A percentile compares a stretch with the other conserved stretches of the same genome.
Evolutionary conservation across 2,113 vertebrate genomes (phyloP).

Genomic region (Copsychus sechellarum): DNA sequence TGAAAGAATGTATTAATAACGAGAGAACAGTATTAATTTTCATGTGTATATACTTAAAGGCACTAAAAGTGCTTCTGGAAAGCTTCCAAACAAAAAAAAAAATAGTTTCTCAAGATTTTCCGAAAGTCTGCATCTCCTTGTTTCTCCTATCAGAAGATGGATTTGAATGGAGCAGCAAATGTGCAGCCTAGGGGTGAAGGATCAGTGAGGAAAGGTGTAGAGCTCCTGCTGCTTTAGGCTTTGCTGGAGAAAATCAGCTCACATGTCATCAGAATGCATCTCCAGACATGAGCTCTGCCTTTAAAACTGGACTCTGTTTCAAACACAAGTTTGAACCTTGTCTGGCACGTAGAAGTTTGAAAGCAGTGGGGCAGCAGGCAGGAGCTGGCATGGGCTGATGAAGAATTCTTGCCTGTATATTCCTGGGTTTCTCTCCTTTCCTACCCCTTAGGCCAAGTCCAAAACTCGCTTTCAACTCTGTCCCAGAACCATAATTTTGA

Average conservation of each 20-base stretch:
- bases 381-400: neutral
- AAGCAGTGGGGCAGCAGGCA: neutral
- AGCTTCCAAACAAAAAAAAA: neutral
- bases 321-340: neutral
- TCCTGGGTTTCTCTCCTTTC: neutral
- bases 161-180: neutral
- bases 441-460: neutral
- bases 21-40: neutral
- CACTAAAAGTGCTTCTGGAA: conserved; percentile 23
- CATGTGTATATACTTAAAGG: neutral
- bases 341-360: neutral
- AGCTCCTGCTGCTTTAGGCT: neutral
- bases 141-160: neutral
- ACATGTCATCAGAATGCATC: neutral
- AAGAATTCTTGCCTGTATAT: neutral
- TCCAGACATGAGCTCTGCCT: neutral
- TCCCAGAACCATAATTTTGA: neutral
- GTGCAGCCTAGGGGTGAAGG: neutral
- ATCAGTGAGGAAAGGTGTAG: neutral
- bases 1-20: neutral
- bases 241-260: neutral
- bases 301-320: neutral
- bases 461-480: neutral
- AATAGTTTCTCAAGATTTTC: neutral
- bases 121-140: neutral